Percentiles rank a stretch among this genome's conserved stretches.
Conservation (phyloP, 2,797 vertebrate genomes). For the Petrocephalus sullivani region DNA sequence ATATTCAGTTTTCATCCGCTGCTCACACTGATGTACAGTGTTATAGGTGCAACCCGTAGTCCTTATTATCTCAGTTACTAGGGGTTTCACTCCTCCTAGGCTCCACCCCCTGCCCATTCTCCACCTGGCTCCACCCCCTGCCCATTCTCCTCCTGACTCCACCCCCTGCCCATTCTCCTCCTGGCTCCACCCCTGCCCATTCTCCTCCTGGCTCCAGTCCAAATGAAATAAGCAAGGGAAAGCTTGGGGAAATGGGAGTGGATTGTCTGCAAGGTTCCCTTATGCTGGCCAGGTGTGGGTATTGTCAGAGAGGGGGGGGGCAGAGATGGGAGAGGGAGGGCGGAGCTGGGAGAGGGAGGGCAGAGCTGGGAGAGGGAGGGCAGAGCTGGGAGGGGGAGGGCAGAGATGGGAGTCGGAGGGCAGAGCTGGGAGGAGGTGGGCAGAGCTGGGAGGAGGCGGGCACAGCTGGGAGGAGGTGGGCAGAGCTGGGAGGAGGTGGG, state of each 20-base stretch:
- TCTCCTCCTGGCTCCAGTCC: slow-evolving; percentile 29
- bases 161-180: slow-evolving; percentile 33
- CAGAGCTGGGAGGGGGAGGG: no score
- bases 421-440: slow-evolving; percentile 38
- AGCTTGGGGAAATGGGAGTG: slow-evolving; percentile 30
- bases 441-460: neutral
- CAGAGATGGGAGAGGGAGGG: slow-evolving; percentile 37
- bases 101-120: slow-evolving; percentile 32
- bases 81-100: slow-evolving; percentile 33
- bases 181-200: slow-evolving; percentile 35
- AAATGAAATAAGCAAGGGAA: slow-evolving; percentile 43
- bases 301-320: slow-evolving; percentile 21
- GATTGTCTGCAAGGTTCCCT: slow-evolving; percentile 39
- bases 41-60: neutral
- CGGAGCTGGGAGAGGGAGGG: slow-evolving; percentile 46
- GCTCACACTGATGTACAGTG: neutral
- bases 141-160: slow-evolving; percentile 31
- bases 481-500: slow-evolving; percentile 40
- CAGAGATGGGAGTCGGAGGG: slow-evolving; percentile 62
- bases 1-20: slow-evolving; percentile 8
- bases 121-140: slow-evolving; percentile 25
- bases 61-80: slow-evolving; percentile 31
- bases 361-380: slow-evolving; percentile 30
- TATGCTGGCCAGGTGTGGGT: slow-evolving; percentile 34
- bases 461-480: slow-evolving; percentile 62